Evolutionary conservation across 2,888 invertebrate genomes (phyloP).

Genomic region (Seira musarum): DNA sequence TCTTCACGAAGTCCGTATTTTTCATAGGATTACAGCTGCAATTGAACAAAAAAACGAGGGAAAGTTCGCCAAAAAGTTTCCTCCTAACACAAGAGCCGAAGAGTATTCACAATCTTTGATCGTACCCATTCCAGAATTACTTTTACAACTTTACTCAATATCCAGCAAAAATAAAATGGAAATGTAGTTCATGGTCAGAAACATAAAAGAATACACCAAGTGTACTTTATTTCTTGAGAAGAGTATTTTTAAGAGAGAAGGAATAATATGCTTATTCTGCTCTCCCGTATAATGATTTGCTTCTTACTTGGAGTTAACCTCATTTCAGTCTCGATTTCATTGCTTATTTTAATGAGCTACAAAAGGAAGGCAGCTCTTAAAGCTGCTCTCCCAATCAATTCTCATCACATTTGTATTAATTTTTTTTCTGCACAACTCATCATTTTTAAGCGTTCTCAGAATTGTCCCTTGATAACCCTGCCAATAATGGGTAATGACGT

Average conservation of each 20-base stretch:
- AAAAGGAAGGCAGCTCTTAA: background rate
- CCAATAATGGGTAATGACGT: background rate
- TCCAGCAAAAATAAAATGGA: background rate
- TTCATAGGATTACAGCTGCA: background rate
- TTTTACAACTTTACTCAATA: background rate
- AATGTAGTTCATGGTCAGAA: constrained; percentile 40
- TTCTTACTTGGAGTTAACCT: background rate
- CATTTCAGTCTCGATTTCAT: too few species aligned
- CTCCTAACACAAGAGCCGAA: background rate
- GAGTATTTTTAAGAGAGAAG: background rate
- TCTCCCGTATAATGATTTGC: background rate
- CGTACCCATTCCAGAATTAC: background rate
- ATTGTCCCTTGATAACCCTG: constrained; percentile 4
- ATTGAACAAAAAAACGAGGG: background rate
- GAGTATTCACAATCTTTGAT: background rate
- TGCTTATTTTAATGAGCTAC: background rate
- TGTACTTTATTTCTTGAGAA: background rate
- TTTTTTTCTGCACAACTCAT: background rate
- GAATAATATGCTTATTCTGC: background rate
- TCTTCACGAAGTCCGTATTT: background rate
- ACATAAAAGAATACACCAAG: background rate
- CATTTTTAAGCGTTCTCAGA: background rate
- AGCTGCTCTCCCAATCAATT: background rate
- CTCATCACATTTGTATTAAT: background rate
- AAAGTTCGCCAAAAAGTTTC: background rate